Percentiles rank a stretch among this genome's conserved stretches.
These are phyloP conservation scores for Theodoxus fluviatilis DNA, from an alignment of 2,888 invertebrate species.

Conservation along the genomic window DNA sequence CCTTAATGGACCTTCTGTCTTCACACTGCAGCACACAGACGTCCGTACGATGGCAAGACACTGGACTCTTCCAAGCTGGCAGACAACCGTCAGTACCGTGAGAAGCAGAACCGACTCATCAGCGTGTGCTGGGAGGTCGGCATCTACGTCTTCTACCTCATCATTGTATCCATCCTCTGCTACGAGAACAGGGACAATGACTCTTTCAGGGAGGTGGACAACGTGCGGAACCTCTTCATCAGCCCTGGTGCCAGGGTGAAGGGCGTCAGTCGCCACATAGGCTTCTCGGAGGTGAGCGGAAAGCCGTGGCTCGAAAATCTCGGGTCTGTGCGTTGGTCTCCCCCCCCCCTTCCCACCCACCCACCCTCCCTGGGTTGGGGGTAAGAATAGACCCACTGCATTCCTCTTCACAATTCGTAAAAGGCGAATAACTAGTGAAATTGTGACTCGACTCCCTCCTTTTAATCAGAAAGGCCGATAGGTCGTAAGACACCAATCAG, in stretches of 20 bases:
- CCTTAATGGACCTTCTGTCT: not conserved
- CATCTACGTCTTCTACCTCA: conserved; percentile 28
- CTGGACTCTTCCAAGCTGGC: conserved; percentile 20
- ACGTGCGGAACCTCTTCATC: conserved; percentile 26
- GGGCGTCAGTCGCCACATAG: not conserved
- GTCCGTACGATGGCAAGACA: conserved; percentile 26
- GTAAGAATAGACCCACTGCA: too few relatives aligned
- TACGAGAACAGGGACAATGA: conserved; percentile 26
- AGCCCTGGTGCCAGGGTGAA: too few relatives aligned
- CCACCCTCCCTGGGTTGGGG: too few relatives aligned
- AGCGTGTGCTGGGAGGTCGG: conserved; percentile 28
- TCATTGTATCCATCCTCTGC: conserved; percentile 26
- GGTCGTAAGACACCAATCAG: too few relatives aligned
- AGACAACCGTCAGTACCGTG: conserved; percentile 17
- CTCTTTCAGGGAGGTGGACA: conserved; percentile 21
- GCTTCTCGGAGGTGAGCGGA: conserved; percentile 26
- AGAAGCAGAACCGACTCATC: conserved; percentile 31
- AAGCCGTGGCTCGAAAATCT: too few relatives aligned
- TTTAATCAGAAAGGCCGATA: too few relatives aligned
- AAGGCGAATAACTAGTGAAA: too few relatives aligned
- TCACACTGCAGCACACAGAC: conserved; percentile 27
- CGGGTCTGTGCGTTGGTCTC: too few relatives aligned
- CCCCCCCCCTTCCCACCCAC: too few relatives aligned
- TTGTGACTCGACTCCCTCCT: too few relatives aligned
- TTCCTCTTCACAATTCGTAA: too few relatives aligned